A percentile compares a stretch with the other conserved stretches of the same genome.
phyloP scores from a whole-genome alignment of 92 coral and sea anemone species.

The Meandrina meandrites region DNA sequence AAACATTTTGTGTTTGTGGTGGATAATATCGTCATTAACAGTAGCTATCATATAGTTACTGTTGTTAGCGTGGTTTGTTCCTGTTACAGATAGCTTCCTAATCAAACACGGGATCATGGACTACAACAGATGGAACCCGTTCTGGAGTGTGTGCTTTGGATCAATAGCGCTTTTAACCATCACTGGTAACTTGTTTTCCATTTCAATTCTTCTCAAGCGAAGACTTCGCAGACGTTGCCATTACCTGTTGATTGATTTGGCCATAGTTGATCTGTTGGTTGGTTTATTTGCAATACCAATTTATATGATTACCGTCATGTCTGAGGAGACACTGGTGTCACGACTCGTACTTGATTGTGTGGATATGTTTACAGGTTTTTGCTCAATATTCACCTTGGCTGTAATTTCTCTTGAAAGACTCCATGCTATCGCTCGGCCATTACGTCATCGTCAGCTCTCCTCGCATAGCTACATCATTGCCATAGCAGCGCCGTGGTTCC shows the following conservation, averaged over 20 bases:
- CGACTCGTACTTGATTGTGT: constrained; percentile 12
- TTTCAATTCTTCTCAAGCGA: constrained; percentile 37
- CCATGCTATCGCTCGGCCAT: constrained; percentile 52
- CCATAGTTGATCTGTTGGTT: constrained; percentile 65
- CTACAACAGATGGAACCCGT: constrained; percentile 9
- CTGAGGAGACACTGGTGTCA: background rate
- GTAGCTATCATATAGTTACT: background rate
- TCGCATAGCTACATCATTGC: constrained; percentile 20
- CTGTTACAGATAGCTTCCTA: background rate
- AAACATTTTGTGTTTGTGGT: too few relatives aligned
- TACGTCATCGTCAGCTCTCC: constrained; percentile 48
- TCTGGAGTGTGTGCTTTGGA: constrained; percentile 58
- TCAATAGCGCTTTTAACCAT: constrained; percentile 38
- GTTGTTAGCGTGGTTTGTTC: background rate
- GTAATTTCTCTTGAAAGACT: constrained; percentile 59
- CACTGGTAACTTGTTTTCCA: constrained; percentile 42
- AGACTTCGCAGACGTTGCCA: constrained; percentile 55
- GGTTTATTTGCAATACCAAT: constrained; percentile 61
- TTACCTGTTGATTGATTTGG: constrained; percentile 56
- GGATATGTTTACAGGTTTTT: constrained; percentile 62
- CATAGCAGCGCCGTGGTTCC: constrained; percentile 52
- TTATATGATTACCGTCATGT: constrained; percentile 4
- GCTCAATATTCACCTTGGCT: constrained; percentile 60
- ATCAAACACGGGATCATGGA: background rate
- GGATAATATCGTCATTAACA: background rate